These are phyloP conservation scores for Leucophenga varia DNA, from an alignment of 1,140 invertebrate genomes.

Conservation along the genomic window DNA sequence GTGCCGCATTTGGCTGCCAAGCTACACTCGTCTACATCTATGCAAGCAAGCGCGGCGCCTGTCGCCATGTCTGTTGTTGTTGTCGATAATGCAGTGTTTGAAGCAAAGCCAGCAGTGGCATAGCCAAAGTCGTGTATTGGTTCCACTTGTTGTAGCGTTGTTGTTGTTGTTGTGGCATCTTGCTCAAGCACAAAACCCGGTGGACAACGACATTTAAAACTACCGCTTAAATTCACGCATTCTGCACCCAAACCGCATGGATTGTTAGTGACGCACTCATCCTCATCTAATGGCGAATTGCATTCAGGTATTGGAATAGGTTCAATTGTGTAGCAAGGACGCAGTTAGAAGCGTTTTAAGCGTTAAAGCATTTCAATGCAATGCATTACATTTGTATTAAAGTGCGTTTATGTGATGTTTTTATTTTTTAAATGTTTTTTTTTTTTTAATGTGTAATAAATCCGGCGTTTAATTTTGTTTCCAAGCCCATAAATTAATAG, in stretches of 20 bases:
- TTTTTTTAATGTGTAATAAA: no score
- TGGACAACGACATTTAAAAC: conserved; percentile 74
- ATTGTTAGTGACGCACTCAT: conserved; percentile 81
- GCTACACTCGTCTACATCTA: conserved; percentile 73
- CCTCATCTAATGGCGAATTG: conserved; percentile 65
- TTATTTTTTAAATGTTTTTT: conserved; percentile 20
- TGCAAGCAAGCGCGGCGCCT: conserved; percentile 57
- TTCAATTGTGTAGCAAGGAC: conserved; percentile 25
- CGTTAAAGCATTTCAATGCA: not conserved
- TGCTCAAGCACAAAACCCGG: conserved; percentile 61
- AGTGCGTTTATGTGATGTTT: conserved; percentile 34
- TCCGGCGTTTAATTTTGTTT: conserved; percentile 15
- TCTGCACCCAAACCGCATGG: conserved; percentile 71
- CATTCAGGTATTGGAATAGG: not conserved
- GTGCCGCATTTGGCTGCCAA: conserved; percentile 71
- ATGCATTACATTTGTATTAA: conserved; percentile 22
- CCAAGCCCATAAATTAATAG: conserved; percentile 25
- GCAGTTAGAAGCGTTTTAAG: conserved; percentile 28
- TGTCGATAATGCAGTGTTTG: no score
- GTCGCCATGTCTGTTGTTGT: conserved; percentile 16
- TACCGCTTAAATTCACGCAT: conserved; percentile 74
- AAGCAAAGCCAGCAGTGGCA: conserved; percentile 17
- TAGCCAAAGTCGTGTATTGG: conserved; percentile 42
- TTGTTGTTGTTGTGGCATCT: conserved; percentile 27
- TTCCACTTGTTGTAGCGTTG: conserved; percentile 25